Evolutionary conservation across 2,113 vertebrate genomes (phyloP).

Genomic region (Odontophorus gujanensis): DNA sequence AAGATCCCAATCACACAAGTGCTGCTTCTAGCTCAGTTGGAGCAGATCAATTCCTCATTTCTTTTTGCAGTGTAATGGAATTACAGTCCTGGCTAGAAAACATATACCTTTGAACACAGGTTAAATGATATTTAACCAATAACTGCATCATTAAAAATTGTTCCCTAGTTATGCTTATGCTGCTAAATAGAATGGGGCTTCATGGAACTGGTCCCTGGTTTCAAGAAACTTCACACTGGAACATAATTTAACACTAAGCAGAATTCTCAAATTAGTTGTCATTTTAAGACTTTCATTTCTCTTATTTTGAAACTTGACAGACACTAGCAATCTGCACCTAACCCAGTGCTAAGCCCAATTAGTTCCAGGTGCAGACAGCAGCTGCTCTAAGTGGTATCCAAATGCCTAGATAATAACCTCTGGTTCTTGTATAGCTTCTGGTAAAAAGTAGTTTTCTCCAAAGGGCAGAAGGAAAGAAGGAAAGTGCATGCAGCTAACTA

Average conservation of each 20-base stretch:
- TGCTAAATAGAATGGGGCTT: slow-evolving; percentile 29
- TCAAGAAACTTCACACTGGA: neutral
- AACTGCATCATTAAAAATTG: slow-evolving; percentile 49
- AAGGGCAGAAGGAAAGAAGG: neutral
- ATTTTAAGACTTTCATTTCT: neutral
- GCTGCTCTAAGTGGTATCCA: neutral
- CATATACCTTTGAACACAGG: neutral
- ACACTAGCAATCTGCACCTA: neutral
- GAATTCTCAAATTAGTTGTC: neutral
- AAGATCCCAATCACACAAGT: neutral
- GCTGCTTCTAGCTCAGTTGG: neutral
- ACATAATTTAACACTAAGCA: slow-evolving; percentile 6
- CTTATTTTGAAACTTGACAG: neutral
- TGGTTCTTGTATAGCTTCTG: neutral
- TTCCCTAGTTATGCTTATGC: slow-evolving; percentile 45
- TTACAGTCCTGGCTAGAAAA: slow-evolving; percentile 44
- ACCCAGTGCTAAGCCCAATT: neutral
- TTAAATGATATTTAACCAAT: slow-evolving; percentile 57
- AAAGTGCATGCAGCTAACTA: neutral
- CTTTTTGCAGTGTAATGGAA: neutral
- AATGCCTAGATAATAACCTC: neutral
- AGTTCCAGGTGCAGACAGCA: neutral
- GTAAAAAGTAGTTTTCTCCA: neutral
- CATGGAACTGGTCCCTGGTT: neutral
- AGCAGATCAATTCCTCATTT: neutral